Conservation (phyloP, 30 jellyfish, hydroid and myxozoan genomes). For the Aurelia aurita complex sp. Pacific region DNA sequence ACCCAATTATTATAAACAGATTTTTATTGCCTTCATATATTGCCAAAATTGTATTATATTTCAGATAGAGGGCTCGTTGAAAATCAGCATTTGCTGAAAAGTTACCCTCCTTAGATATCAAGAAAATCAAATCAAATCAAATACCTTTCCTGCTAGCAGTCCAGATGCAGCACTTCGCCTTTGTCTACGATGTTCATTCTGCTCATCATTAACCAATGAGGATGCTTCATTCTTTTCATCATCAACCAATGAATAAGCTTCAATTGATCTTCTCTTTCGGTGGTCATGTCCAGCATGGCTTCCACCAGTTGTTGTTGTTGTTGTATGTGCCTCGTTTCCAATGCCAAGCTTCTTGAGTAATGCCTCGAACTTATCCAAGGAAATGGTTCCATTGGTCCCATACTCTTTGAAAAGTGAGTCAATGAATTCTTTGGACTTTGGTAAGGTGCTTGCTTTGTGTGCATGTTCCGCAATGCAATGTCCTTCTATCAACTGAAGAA, state of each 20-base stretch:
- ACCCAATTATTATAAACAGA: too few species aligned
- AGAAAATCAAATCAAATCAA: too few species aligned
- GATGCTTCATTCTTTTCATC: too few species aligned
- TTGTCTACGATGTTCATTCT: constrained; percentile 19
- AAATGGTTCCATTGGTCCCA: constrained; percentile 69
- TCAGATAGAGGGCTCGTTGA: too few species aligned
- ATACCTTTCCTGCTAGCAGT: too few species aligned
- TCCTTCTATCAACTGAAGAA: constrained; percentile 65
- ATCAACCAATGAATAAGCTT: too few species aligned
- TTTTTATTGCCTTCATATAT: too few species aligned
- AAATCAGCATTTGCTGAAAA: too few species aligned
- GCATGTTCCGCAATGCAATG: constrained; percentile 76
- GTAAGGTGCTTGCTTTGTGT: constrained; percentile 19
- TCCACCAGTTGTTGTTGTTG: background rate
- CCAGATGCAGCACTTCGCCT: constrained; percentile 35
- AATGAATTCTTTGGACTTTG: constrained; percentile 53
- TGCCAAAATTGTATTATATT: too few species aligned
- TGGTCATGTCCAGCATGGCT: constrained; percentile 73
- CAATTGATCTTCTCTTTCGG: constrained; percentile 73
- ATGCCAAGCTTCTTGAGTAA: constrained; percentile 70
- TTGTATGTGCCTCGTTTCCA: constrained; percentile 51
- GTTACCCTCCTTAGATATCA: too few species aligned
- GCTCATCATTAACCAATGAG: too few species aligned
- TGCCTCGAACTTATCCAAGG: constrained; percentile 65
- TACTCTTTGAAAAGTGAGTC: constrained; percentile 59